A percentile compares a stretch with the other conserved stretches of the same genome.
Conservation (phyloP, 2,113 vertebrate species). For the Pachypanchax playfairii region DNA sequence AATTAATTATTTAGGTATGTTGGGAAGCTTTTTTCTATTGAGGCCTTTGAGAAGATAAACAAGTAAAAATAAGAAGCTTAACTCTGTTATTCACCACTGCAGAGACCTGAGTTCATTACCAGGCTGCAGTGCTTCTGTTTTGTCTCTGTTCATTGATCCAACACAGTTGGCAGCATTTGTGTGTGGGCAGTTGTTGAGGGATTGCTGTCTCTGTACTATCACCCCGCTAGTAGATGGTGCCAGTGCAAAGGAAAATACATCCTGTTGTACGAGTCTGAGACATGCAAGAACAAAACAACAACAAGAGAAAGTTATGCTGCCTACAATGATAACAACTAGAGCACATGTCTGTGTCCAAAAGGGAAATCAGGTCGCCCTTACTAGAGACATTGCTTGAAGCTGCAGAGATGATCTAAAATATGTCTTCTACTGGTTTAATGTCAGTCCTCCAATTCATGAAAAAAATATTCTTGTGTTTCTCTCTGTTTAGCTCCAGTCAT, state of each 20-base stretch:
- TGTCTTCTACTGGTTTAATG: neutral
- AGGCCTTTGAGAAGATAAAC: neutral
- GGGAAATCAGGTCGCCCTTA: neutral
- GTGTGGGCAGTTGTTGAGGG: constrained; percentile 3
- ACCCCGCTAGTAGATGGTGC: neutral
- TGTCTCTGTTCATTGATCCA: neutral
- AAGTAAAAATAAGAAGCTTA: neutral
- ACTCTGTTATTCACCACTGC: neutral
- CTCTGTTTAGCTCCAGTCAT: constrained; percentile 80
- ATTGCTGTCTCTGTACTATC: neutral
- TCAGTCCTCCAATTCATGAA: neutral
- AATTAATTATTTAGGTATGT: neutral
- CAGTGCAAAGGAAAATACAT: neutral
- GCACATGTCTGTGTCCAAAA: neutral
- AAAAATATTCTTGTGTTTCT: constrained; percentile 30
- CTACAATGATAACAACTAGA: neutral
- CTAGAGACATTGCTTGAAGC: neutral
- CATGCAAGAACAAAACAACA: neutral
- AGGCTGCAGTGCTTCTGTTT: neutral
- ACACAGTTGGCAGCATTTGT: neutral
- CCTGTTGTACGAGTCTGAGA: neutral
- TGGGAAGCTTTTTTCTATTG: neutral
- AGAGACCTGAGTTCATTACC: constrained; percentile 4
- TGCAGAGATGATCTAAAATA: neutral
- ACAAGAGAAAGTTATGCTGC: neutral